A percentile compares a stretch with the other conserved stretches of the same genome.
These are phyloP conservation scores for Platycheirus albimanus DNA, from an alignment of 2,888 invertebrate species.

Conservation along the genomic window DNA sequence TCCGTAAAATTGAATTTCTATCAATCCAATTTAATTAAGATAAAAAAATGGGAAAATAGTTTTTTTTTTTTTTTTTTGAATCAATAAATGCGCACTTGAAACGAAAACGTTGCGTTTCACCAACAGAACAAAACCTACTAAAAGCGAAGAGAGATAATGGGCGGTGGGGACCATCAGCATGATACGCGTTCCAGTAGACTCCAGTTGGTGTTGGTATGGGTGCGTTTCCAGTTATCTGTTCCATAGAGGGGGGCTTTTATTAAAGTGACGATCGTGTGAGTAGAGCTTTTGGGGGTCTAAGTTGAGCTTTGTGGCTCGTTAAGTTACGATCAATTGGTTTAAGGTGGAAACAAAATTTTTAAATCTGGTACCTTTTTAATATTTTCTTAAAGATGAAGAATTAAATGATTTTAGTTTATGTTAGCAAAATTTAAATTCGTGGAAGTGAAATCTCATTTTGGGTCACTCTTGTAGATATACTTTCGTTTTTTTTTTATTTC, in stretches of 20 bases:
- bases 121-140: conserved; percentile 76
- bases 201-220: conserved; percentile 17
- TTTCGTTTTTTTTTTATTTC: too few relatives aligned
- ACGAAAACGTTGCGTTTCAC: conserved; percentile 72
- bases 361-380: too few relatives aligned
- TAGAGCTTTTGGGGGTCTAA: conserved; percentile 51
- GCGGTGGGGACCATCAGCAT: conserved; percentile 56
- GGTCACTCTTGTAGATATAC: too few relatives aligned
- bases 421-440: too few relatives aligned
- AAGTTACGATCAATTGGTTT: conserved; percentile 31
- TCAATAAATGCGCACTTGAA: conserved; percentile 61
- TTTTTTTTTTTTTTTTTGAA: conserved; percentile 8
- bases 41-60: conserved; percentile 12
- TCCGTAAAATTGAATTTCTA: conserved; percentile 46
- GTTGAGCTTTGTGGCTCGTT: conserved; percentile 48
- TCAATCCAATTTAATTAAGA: conserved; percentile 36
- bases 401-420: too few relatives aligned
- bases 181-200: conserved; percentile 49
- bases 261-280: conserved; percentile 34
- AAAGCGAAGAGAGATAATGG: conserved; percentile 66
- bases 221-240: conserved; percentile 44
- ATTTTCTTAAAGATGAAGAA: too few relatives aligned
- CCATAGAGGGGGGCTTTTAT: conserved; percentile 29
- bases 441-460: too few relatives aligned
- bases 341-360: conserved; percentile 57